Evolutionary conservation across 2,113 vertebrate genomes (phyloP).

Genomic region (Turnix velox): DNA sequence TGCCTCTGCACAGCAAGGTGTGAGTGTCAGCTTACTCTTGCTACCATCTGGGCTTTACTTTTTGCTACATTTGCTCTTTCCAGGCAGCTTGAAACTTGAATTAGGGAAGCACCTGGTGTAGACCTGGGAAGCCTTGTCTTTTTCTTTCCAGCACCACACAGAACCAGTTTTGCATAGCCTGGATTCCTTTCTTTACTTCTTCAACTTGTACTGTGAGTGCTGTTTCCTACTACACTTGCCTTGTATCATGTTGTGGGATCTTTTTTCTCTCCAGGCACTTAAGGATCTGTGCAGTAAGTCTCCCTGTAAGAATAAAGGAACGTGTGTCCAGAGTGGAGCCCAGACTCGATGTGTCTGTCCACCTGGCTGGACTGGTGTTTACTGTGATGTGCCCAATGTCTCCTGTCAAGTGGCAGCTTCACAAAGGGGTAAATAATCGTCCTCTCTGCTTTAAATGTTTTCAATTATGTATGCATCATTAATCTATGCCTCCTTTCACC

Average conservation of each 20-base stretch:
- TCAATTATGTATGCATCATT: not conserved
- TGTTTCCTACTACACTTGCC: not conserved
- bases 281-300: conserved; percentile 83
- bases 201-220: not conserved
- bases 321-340: conserved; percentile 79
- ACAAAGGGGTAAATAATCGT: conserved; percentile 70
- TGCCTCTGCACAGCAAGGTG: not conserved
- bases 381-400: conserved; percentile 87
- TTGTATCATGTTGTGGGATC: accelerated
- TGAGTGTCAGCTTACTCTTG: not conserved
- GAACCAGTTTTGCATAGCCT: not conserved
- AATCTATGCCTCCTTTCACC: not conserved
- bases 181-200: not conserved
- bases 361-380: conserved; percentile 81
- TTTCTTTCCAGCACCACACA: not conserved
- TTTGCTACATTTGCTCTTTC: not conserved
- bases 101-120: not conserved
- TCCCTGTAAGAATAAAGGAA: conserved; percentile 83
- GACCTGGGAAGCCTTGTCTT: not conserved
- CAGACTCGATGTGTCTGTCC: conserved; percentile 81
- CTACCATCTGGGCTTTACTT: not conserved
- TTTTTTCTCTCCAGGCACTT: conserved; percentile 69
- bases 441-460: not conserved
- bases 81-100: not conserved
- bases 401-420: conserved; percentile 82